phyloP scores from a whole-genome alignment of 2,888 invertebrate genomes.

The Onchidella celtica region DNA sequence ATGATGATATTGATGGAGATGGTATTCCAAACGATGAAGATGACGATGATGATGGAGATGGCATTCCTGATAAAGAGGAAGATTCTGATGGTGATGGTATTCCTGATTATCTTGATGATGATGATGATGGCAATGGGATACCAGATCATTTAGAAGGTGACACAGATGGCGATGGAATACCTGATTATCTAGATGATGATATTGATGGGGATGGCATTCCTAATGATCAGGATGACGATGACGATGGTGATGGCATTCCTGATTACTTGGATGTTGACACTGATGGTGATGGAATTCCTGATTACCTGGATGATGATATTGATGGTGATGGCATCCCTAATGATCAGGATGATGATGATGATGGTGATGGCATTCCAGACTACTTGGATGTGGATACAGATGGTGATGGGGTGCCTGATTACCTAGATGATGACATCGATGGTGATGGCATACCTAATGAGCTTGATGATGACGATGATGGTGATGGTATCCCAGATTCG shows the following conservation, averaged over 20 bases:
- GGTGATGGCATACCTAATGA: slow-evolving; percentile 68
- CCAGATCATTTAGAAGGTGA: slow-evolving; percentile 18
- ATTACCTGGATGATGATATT: slow-evolving; percentile 62
- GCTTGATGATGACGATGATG: slow-evolving; percentile 62
- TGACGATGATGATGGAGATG: slow-evolving; percentile 67
- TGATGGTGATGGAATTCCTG: slow-evolving; percentile 69
- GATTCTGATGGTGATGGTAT: slow-evolving; percentile 69
- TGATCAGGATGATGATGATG: slow-evolving; percentile 54
- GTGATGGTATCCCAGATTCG: slow-evolving; percentile 69
- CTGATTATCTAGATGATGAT: slow-evolving; percentile 56
- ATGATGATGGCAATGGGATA: slow-evolving; percentile 64
- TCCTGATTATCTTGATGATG: slow-evolving; percentile 63
- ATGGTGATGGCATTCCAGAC: slow-evolving; percentile 67
- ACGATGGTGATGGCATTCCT: slow-evolving; percentile 71
- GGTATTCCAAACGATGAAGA: slow-evolving; percentile 53
- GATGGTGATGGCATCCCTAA: slow-evolving; percentile 71
- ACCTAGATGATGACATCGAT: slow-evolving; percentile 69
- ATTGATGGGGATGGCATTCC: slow-evolving; percentile 64
- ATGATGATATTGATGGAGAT: slow-evolving; percentile 40
- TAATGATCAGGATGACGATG: slow-evolving; percentile 64
- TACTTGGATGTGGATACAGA: slow-evolving; percentile 60
- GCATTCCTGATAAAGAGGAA: slow-evolving; percentile 66
- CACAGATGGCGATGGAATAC: slow-evolving; percentile 65
- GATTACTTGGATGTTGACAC: slow-evolving; percentile 60
- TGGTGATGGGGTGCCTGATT: slow-evolving; percentile 69